These are phyloP conservation scores for Microcebus lehilahytsara DNA, from an alignment of 2,113 vertebrate species.

Conservation along the genomic window DNA sequence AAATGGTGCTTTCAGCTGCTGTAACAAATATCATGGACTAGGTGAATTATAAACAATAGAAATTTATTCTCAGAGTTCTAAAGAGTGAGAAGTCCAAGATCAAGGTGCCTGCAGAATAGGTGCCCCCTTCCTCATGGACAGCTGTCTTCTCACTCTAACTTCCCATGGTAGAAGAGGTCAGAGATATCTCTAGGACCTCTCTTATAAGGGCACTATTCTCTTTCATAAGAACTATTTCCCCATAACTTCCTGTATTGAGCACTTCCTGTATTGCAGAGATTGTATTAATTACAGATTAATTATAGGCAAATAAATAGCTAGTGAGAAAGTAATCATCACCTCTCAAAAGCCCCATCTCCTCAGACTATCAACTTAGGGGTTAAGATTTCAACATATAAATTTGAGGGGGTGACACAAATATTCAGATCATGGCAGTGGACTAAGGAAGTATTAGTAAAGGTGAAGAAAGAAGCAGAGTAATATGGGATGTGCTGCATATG, in stretches of 20 bases:
- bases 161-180: background rate
- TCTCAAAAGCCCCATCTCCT: background rate
- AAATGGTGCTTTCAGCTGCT: background rate
- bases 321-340: too few relatives aligned
- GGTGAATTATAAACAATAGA: too few relatives aligned
- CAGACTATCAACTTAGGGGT: background rate
- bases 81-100: background rate
- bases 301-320: too few relatives aligned
- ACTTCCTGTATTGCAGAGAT: too few relatives aligned
- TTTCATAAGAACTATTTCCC: background rate
- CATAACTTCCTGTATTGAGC: too few relatives aligned
- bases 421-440: background rate
- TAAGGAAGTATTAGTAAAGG: background rate
- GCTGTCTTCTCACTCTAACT: background rate
- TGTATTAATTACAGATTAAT: too few relatives aligned
- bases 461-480: background rate
- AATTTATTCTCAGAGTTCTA: background rate
- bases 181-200: background rate
- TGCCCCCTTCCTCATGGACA: background rate
- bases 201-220: background rate
- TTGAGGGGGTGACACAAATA: fast-evolving
- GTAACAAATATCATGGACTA: background rate
- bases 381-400: background rate
- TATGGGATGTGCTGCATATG: background rate
- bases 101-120: background rate